A percentile compares a stretch with the other conserved stretches of the same genome.
phyloP scores from a whole-genome alignment of 2,797 vertebrate genomes.

The Tolypeutes matacus region DNA sequence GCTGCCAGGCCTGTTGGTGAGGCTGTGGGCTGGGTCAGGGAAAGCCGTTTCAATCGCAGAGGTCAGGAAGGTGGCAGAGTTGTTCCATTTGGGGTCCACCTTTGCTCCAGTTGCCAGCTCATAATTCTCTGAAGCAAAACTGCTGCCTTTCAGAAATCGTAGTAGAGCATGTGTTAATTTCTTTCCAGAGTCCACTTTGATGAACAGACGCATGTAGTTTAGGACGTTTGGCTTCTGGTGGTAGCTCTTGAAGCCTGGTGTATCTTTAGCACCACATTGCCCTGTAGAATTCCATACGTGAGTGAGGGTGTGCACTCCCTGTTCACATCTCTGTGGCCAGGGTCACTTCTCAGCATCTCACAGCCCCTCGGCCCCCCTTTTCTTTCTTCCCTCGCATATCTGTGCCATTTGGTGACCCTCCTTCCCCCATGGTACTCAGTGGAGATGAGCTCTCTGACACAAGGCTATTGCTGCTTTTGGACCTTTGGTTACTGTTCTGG shows the following conservation, averaged over 20 bases:
- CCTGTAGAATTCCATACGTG: background rate
- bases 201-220: conserved; percentile 1
- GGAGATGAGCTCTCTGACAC: background rate
- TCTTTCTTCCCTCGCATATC: background rate
- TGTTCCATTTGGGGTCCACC: background rate
- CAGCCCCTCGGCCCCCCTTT: accelerated
- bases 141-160: background rate
- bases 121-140: conserved; percentile 33
- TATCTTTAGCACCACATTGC: background rate
- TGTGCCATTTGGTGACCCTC: background rate
- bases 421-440: background rate
- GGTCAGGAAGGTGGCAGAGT: background rate
- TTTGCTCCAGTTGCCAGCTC: background rate
- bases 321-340: background rate
- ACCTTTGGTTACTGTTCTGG: background rate
- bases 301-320: background rate
- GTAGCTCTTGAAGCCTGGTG: background rate
- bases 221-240: background rate
- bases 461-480: background rate
- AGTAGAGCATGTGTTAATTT: background rate
- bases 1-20: background rate
- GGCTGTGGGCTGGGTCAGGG: background rate
- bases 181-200: conserved; percentile 25
- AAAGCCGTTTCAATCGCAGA: background rate
- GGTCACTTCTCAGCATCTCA: background rate